Base-by-base conservation (phyloP, 2,113 vertebrate genomes). In the Camelus bactrianus region DNA sequence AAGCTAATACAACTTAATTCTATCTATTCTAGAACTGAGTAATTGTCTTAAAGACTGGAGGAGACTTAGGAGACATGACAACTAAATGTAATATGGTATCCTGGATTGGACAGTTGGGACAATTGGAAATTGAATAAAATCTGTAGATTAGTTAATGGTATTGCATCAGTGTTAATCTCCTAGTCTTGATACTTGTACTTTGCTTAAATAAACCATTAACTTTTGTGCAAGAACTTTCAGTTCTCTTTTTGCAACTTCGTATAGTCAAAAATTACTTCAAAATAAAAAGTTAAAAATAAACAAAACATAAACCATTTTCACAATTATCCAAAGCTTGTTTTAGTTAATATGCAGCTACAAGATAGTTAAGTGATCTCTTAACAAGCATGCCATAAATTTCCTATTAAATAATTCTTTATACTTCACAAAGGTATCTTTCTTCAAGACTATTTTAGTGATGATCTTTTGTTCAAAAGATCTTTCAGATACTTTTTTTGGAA, bases 401-500 rank as follows among this genome's bases (percentile, higher is more conserved):
- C 38, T 94, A 70, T 64, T 89, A 46, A 56, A 42, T 89, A 80
- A 10, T 85, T 14, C 5, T 85, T 73, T 42, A 58, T 84, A 88
- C 13, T 79, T 84, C 14, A 79, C 11, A 30, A 16, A 93, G 65
- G 7, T 58, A 79, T 73, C 32, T 92, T 79, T 15, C 14, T 89
- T 84, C 38, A 30, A 56, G 9, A 70, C 15, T 79, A 64, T 69
- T 89, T 56, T 48, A 83, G 46, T 42, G 46, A 88, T 48, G 8
- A 58, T 58, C 28, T 38, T 89, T 92, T 82, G 52, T 72, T 50
- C 10, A 79, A 92, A 73, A 73, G 83, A 64, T 28, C 15, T 48
- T 89, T 70, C 42, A 91, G 88, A 82, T 76, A 83, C 13, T 70
- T 90, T 73, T 86, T 87, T 52, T 76, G 52, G 9, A 93, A 83